phyloP scores from a whole-genome alignment of 2,113 vertebrate species.

The Chionodraco myersi region DNA sequence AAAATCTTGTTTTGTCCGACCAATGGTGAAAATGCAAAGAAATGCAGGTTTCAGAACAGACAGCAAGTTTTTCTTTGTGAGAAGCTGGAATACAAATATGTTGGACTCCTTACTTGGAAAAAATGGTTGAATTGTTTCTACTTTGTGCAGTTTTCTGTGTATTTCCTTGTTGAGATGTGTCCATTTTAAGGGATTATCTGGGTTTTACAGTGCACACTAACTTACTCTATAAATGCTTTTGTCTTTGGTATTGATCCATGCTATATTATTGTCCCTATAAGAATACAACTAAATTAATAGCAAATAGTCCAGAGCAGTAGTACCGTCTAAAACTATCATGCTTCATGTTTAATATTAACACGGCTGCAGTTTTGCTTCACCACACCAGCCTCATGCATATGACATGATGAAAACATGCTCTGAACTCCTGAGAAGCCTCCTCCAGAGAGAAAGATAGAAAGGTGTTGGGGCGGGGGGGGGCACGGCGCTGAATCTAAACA shows the following conservation, averaged over 20 bases:
- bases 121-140: not conserved
- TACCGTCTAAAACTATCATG: not conserved
- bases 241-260: not conserved
- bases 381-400: not conserved
- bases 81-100: too few relatives aligned
- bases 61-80: too few relatives aligned
- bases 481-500: constrained; percentile 67
- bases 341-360: not conserved
- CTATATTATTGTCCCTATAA: not conserved
- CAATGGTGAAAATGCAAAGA: not conserved
- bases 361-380: not conserved
- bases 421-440: constrained; percentile 31
- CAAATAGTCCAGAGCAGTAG: not conserved
- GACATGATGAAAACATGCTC: constrained; percentile 45
- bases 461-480: constrained; percentile 50
- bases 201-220: not conserved
- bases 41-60: not conserved
- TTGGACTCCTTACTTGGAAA: not conserved
- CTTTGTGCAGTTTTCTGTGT: not conserved
- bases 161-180: constrained; percentile 11
- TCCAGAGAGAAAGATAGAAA: constrained; percentile 29
- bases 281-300: not conserved
- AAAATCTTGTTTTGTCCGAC: not conserved
- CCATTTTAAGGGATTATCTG: not conserved
- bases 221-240: not conserved